Base-by-base conservation (phyloP, 2,113 vertebrate species). In the Gobiocypris rarus region DNA sequence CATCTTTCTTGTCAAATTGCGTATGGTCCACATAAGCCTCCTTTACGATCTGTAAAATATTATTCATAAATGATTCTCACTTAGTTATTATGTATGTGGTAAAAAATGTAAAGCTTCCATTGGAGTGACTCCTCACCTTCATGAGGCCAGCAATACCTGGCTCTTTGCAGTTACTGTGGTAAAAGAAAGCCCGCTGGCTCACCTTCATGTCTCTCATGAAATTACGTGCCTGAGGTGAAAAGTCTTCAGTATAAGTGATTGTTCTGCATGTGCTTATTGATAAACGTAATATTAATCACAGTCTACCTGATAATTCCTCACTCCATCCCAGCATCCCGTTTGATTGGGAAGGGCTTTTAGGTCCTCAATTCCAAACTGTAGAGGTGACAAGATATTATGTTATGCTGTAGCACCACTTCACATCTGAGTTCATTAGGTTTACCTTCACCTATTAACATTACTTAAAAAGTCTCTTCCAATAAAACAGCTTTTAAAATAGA, bases 161-260 rank as follows among this genome's bases (percentile, higher is more conserved):
- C 63, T 96, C 95, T 87, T 97, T 99, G 85, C 98, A 99, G 94
- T 99, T 99, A 83, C 98, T 99, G 91, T 99, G 98, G 91, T 99
- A 99, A 93, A 99, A 98, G 92, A 99, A 99, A 4, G 96, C 97
- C 86, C 92, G 83, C 75, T 99, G 95, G 7, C 94, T 97, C 9
- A 93, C 86, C 84, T 95, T 96, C 98, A 99, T 99, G 87, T 95
- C 94, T 87, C 94, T 95, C 92, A 99, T 95, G 86, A 97, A 99
- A 89, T 99, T 99, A 58, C 97, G 96, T 28, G 98, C 98, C 97
- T 99, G 88, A 75, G 69, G 76, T 79, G 31, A 77, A 77, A 22
- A n/a, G 22, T 77, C 17, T 58, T 76, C 19, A 58, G 8, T 15
- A 0, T 17, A 10, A 78, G 54, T 14, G 19, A 26, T 17, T 5